Base-by-base conservation (phyloP, 2,888 invertebrate genomes). In the Choreutis nemorana region DNA sequence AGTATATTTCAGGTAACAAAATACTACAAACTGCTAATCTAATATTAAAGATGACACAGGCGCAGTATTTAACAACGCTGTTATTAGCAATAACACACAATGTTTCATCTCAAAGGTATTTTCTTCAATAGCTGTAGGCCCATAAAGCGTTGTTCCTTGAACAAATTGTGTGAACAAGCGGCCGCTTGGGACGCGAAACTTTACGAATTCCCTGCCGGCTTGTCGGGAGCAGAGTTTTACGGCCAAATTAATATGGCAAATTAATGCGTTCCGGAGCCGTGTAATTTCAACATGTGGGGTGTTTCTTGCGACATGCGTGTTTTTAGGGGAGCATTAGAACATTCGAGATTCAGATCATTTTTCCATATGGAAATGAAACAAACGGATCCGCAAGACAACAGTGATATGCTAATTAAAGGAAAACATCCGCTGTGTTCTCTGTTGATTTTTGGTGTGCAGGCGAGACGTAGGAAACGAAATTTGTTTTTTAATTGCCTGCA, bases 221-320 rank as follows among this genome's bases (percentile, higher is more conserved):
- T 71, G 77, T 77, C 79, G 75, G 70, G 58, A 68, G 44, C 78
- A 73, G 75, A 79, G 77, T 80, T 80, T 80, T 80, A 80, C 79
- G 67, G 71, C 70, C 64, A 79, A 79, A 79, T 80, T 80, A 80
- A 80, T 80, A 80, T 80, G 71, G 78, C 79, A 80, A 79, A 80
- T 80, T 80, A 80, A 80, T 80, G 78, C 77, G 71, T 62, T 56
- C 52, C 63, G 53, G 50, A 55, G 65, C 65, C 61, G 80, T 72
- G 79, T 78, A 80, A 80, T 80, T 78, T 79, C 63, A 62, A 54
- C 61, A 52, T 52, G 48, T 44, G 53, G 66, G 62, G 67, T 50
- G 54, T 50, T 73, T 65, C 75, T 72, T 75, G 72, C 67, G 71
- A 67, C 61, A 53, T 40, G 32, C 44, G 40, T 36, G 32, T 33